These are phyloP conservation scores for Agonopterix heracliana DNA, from an alignment of 2,888 invertebrate genomes.

Conservation along the genomic window DNA sequence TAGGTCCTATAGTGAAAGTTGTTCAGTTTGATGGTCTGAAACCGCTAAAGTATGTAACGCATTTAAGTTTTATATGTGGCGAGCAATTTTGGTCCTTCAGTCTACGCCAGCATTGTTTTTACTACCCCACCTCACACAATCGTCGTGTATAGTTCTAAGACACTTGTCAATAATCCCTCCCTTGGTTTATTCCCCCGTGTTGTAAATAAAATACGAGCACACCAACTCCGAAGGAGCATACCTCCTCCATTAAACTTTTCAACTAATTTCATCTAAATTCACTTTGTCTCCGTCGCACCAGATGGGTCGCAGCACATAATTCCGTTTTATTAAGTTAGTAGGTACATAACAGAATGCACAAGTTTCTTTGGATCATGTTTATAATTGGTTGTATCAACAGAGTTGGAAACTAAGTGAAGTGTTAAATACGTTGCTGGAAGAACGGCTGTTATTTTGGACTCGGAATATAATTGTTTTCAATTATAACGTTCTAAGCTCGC, in stretches of 20 bases:
- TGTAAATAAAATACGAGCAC: no score
- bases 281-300: constrained; percentile 61
- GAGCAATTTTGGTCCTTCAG: no score
- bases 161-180: no score
- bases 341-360: constrained; percentile 40
- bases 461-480: constrained; percentile 6
- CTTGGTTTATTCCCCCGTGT: no score
- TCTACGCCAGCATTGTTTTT: no score
- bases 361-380: constrained; percentile 59
- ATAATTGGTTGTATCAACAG: constrained; percentile 55
- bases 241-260: constrained; percentile 51
- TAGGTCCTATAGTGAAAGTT: no score
- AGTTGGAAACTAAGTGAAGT: constrained; percentile 37
- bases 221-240: constrained; percentile 1
- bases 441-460: background rate
- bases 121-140: no score
- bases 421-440: constrained; percentile 14
- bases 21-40: no score
- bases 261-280: constrained; percentile 70
- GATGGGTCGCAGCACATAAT: constrained; percentile 61
- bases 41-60: no score
- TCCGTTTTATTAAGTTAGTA: constrained; percentile 65
- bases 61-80: no score
- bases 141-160: no score
- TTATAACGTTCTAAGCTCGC: constrained; percentile 1